Conservation (phyloP, 2,888 invertebrate genomes). For the Drosophila siamana region DNA sequence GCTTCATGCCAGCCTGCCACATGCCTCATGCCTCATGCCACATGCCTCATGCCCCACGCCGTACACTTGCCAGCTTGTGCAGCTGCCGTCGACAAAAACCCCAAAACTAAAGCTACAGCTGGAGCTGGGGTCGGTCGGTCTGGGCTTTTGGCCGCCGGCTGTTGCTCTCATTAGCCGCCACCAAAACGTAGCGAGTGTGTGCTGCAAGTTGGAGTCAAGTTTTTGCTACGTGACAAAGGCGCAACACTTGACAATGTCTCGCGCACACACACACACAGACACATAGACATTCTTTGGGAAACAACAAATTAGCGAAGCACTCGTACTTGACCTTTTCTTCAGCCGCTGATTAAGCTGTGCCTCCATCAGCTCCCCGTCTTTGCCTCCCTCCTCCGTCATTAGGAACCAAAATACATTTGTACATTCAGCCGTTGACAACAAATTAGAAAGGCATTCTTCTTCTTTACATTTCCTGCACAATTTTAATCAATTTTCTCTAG, state of each 20-base stretch:
- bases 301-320: conserved; percentile 74
- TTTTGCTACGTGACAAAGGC: conserved; percentile 77
- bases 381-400: conserved; percentile 38
- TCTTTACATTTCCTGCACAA: too few species aligned
- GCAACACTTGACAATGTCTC: conserved; percentile 74
- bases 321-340: conserved; percentile 75
- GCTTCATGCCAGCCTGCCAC: conserved; percentile 8
- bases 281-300: conserved; percentile 40
- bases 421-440: not conserved
- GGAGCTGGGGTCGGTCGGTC: conserved; percentile 43
- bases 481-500: too few species aligned
- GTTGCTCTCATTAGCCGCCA: conserved; percentile 73
- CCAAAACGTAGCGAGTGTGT: conserved; percentile 43
- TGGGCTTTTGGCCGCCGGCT: conserved; percentile 63
- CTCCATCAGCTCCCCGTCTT: conserved; percentile 14
- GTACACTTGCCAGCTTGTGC: conserved; percentile 33
- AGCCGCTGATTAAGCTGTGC: conserved; percentile 70
- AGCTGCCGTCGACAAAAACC: conserved; percentile 60
- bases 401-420: not conserved
- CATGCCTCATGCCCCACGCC: conserved; percentile 22
- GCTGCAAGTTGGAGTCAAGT: conserved; percentile 64
- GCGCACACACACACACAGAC: conserved; percentile 20
- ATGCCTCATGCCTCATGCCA: conserved; percentile 22
- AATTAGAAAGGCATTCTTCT: too few species aligned
- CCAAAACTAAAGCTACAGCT: conserved; percentile 23